phyloP scores from a whole-genome alignment of 2,113 vertebrate genomes.

The Pogonocichla stellata region DNA sequence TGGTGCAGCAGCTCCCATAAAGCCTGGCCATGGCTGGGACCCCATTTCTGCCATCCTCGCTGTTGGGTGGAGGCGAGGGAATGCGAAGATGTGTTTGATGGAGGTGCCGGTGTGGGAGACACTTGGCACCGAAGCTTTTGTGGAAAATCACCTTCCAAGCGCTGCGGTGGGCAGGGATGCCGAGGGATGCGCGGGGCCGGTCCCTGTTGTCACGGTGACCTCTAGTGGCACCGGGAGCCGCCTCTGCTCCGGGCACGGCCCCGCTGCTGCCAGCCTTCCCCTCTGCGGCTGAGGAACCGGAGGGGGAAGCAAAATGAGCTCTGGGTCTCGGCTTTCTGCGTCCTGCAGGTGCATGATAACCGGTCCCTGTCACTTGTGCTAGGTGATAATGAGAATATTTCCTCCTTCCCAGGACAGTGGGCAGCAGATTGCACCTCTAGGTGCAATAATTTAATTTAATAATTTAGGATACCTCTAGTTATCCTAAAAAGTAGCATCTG shows the following conservation, averaged over 20 bases:
- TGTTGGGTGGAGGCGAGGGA: neutral
- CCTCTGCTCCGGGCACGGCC: neutral
- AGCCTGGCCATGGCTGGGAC: accelerated
- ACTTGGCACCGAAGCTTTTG: neutral
- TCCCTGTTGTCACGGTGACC: neutral
- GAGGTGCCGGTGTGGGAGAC: neutral
- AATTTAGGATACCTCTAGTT: too few species aligned
- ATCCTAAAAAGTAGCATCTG: neutral
- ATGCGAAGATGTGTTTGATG: accelerated
- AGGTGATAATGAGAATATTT: accelerated
- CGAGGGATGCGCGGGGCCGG: too few species aligned
- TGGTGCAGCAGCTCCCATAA: neutral
- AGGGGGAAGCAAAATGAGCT: accelerated
- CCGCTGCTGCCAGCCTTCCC: accelerated
- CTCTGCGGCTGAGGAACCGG: accelerated
- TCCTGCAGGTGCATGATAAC: accelerated
- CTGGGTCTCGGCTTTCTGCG: accelerated
- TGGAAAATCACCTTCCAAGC: neutral
- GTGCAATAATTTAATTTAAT: too few species aligned
- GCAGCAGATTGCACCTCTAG: neutral
- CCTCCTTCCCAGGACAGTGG: neutral
- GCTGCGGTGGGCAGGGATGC: neutral
- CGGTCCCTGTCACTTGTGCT: neutral
- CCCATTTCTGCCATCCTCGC: neutral
- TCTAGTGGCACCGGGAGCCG: conserved; percentile 10